Conservation (phyloP, 2,888 invertebrate species). For the Pelosia muscerda region DNA sequence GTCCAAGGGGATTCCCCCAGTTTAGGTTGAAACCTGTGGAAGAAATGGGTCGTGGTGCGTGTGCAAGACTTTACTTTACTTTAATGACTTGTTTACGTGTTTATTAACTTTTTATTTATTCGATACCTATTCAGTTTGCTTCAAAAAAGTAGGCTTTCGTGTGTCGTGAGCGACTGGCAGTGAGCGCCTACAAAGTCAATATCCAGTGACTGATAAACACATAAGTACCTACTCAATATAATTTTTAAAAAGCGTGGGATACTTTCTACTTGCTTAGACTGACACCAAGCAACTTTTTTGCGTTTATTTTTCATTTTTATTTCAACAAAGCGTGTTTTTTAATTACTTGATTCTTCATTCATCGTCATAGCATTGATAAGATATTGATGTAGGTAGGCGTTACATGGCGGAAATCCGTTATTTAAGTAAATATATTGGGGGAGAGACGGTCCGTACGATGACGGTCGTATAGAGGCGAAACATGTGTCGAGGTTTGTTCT, state of each 20-base stretch:
- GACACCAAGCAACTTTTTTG: background rate
- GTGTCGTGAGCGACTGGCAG: background rate
- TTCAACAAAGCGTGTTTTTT: background rate
- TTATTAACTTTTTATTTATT: background rate
- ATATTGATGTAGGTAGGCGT: too few relatives aligned
- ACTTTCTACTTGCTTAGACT: background rate
- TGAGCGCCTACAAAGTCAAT: background rate
- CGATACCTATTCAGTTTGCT: too few relatives aligned
- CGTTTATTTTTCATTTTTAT: background rate
- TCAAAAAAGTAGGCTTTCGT: background rate
- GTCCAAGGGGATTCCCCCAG: too few relatives aligned
- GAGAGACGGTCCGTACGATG: too few relatives aligned
- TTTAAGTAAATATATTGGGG: too few relatives aligned
- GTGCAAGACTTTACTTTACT: background rate
- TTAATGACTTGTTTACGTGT: background rate
- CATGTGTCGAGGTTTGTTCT: too few relatives aligned
- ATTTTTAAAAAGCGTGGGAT: conserved; percentile 1
- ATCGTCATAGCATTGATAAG: too few relatives aligned
- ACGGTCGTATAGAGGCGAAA: too few relatives aligned
- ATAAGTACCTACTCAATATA: background rate
- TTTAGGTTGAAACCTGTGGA: too few relatives aligned
- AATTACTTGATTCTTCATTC: background rate
- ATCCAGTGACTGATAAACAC: background rate
- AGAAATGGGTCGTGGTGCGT: too few relatives aligned
- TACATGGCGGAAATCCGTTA: too few relatives aligned